Percentiles rank a stretch among this genome's conserved stretches.
Conservation (phyloP, 2,113 vertebrate species). For the Hystrix cristata region DNA sequence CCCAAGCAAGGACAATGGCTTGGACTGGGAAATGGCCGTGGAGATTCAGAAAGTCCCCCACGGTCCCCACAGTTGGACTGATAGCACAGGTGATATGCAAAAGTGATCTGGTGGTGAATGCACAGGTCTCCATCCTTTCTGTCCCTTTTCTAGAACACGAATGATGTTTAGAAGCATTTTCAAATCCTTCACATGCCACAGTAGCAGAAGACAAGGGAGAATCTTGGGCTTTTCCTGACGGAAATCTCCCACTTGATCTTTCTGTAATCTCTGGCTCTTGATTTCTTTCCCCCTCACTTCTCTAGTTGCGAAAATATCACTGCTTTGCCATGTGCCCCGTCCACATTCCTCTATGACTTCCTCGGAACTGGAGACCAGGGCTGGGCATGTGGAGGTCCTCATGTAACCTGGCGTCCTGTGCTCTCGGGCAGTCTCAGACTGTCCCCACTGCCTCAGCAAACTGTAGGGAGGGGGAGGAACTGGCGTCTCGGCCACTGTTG, state of each 20-base stretch:
- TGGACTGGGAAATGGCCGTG: not conserved
- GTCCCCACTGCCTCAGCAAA: not conserved
- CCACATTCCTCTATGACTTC: slow-evolving; percentile 31
- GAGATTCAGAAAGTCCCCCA: not conserved
- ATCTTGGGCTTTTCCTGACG: not conserved
- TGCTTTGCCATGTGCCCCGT: not conserved
- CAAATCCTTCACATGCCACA: not conserved
- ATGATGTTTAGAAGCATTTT: not conserved
- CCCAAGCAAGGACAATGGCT: not conserved
- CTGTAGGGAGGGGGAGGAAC: not conserved
- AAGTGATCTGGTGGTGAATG: not conserved
- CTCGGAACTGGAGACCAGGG: not conserved
- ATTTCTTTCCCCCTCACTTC: not conserved
- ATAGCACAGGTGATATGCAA: not conserved
- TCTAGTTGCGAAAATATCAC: slow-evolving; percentile 26
- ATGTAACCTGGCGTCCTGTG: not conserved
- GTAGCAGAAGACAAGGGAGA: not conserved
- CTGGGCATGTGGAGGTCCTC: not conserved
- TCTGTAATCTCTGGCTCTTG: not conserved
- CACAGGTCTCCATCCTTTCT: not conserved
- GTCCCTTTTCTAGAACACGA: not conserved
- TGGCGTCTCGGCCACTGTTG: not conserved
- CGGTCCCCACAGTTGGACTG: not conserved
- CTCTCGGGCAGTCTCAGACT: not conserved
- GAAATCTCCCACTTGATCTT: not conserved